Conservation (phyloP, 2,888 invertebrate species). For the Matsumyia berberina region DNA sequence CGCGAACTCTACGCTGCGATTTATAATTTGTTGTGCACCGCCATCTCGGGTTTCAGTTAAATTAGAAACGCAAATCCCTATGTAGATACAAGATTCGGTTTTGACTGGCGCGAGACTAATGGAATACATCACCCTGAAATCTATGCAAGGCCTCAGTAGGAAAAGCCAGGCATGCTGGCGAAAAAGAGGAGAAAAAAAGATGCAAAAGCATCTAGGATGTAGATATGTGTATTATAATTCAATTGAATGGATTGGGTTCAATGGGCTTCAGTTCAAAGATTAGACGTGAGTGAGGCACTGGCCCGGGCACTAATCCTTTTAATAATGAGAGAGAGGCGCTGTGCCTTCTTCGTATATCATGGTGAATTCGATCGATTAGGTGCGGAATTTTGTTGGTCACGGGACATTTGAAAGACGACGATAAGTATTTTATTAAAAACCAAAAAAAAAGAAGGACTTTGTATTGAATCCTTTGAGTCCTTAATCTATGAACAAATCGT, state of each 20-base stretch:
- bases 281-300: neutral
- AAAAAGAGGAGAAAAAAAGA: neutral
- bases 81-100: neutral
- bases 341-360: neutral
- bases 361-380: neutral
- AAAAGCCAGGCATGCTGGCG: neutral
- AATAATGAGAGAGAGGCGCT: no score
- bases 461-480: no score
- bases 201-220: no score
- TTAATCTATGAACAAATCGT: no score
- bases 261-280: neutral
- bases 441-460: no score
- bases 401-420: no score
- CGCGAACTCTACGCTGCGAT: neutral
- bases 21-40: no score
- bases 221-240: neutral
- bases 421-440: no score
- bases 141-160: neutral
- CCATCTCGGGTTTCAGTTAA: neutral
- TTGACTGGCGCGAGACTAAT: slow-evolving; percentile 15
- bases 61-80: neutral
- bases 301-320: neutral
- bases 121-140: neutral
- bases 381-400: neutral
- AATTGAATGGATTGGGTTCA: slow-evolving; percentile 3